These are phyloP conservation scores for Anoplius nigerrimus DNA, from an alignment of 2,888 invertebrate species.

Conservation along the genomic window DNA sequence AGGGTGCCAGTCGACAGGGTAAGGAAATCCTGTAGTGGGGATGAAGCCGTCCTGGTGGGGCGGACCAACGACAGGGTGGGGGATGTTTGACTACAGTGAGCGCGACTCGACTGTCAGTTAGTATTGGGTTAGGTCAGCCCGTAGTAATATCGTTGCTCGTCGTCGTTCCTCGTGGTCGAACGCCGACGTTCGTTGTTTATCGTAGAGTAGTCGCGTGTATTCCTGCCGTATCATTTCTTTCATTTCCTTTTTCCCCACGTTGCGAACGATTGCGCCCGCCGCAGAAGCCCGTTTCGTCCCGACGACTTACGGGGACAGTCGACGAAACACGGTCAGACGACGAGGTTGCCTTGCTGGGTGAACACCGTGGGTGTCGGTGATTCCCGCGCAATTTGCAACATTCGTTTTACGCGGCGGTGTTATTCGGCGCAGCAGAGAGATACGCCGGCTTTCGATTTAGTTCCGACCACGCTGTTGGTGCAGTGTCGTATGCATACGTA, in stretches of 20 bases:
- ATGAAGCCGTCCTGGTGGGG: conserved; percentile 66
- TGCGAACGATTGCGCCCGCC: neutral
- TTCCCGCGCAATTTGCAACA: conserved; percentile 20
- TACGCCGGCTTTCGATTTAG: neutral
- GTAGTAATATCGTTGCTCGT: conserved; percentile 58
- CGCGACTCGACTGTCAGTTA: conserved; percentile 73
- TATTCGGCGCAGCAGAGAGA: neutral
- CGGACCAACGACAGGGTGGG: conserved; percentile 56
- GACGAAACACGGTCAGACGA: neutral
- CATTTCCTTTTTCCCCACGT: conserved; percentile 23
- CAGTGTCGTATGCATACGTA: conserved; percentile 28
- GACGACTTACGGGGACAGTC: neutral
- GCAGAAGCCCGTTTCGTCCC: neutral
- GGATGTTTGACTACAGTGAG: conserved; percentile 71
- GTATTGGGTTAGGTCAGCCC: conserved; percentile 82
- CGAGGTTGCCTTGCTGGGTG: neutral
- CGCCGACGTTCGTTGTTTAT: conserved; percentile 51
- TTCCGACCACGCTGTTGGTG: conserved; percentile 16
- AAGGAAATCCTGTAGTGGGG: conserved; percentile 35
- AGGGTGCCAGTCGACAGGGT: conserved; percentile 40
- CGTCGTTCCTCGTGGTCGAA: conserved; percentile 49
- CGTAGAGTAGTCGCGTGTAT: conserved; percentile 45
- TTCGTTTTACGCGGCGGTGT: neutral
- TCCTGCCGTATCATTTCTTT: conserved; percentile 16
- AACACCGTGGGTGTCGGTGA: neutral